These are phyloP conservation scores for Phenganax marumi DNA, from an alignment of 92 coral and sea anemone species.

Conservation along the genomic window DNA sequence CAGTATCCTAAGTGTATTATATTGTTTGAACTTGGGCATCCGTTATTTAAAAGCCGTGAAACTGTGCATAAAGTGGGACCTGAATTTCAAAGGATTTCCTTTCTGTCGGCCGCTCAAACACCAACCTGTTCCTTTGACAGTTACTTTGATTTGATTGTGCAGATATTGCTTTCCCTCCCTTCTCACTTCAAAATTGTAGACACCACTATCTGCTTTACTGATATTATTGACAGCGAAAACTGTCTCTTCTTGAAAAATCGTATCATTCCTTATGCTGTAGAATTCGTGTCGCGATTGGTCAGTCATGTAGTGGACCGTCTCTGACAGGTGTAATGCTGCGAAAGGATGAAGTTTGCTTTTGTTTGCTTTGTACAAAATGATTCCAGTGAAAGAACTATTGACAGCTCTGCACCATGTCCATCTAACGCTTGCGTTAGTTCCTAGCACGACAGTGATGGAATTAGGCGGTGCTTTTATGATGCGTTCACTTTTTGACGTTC, in stretches of 20 bases:
- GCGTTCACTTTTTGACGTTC: neutral
- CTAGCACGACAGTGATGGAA: neutral
- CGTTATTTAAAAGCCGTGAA: too few relatives aligned
- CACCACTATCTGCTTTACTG: conserved; percentile 5
- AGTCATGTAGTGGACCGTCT: neutral
- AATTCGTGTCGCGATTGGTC: neutral
- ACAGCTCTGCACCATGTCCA: conserved; percentile 4
- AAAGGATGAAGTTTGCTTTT: neutral
- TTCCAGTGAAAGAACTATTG: neutral
- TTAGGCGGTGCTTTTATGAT: neutral
- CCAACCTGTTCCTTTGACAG: neutral
- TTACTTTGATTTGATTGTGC: neutral
- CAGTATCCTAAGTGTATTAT: too few relatives aligned
- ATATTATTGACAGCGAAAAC: neutral
- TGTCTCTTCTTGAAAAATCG: conserved; percentile 3
- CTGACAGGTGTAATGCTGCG: neutral
- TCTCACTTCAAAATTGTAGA: neutral
- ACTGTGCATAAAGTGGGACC: too few relatives aligned
- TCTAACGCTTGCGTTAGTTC: neutral
- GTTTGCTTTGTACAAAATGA: neutral
- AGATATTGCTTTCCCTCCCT: neutral
- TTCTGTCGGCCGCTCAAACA: too few relatives aligned
- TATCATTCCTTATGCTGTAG: neutral
- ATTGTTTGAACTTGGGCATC: too few relatives aligned
- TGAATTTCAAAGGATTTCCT: too few relatives aligned